phyloP scores from a whole-genome alignment of 1,140 invertebrate genomes.

The Anastatus disparis region DNA sequence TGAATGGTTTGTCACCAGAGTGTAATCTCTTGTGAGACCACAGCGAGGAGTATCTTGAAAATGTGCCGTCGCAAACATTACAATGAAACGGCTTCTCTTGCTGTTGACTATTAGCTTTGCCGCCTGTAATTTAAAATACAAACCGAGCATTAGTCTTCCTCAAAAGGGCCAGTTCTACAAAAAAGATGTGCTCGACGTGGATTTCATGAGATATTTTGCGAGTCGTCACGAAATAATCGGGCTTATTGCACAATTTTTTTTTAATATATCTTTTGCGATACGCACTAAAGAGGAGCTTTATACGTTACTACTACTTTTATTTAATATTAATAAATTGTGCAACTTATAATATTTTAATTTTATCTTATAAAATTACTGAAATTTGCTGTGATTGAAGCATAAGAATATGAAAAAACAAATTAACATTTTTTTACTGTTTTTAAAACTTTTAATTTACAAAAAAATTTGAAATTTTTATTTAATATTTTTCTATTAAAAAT shows the following conservation, averaged over 20 bases:
- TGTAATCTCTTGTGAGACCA: slow-evolving; percentile 88
- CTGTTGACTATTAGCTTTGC: slow-evolving; percentile 69
- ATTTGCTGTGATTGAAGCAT: too few relatives aligned
- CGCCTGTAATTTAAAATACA: slow-evolving; percentile 61
- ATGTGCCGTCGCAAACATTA: slow-evolving; percentile 85
- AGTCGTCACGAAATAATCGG: slow-evolving; percentile 40
- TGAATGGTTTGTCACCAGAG: slow-evolving; percentile 89
- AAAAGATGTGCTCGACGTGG: slow-evolving; percentile 50
- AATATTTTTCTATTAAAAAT: slow-evolving; percentile 2
- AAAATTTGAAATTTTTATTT: slow-evolving; percentile 5
- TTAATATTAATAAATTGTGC: background rate
- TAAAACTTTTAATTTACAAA: too few relatives aligned
- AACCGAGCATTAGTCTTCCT: slow-evolving; percentile 55
- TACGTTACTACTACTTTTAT: slow-evolving; percentile 12
- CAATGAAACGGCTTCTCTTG: slow-evolving; percentile 86
- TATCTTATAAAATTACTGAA: too few relatives aligned
- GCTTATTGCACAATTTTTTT: slow-evolving; percentile 35
- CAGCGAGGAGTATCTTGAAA: slow-evolving; percentile 84
- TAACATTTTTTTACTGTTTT: too few relatives aligned
- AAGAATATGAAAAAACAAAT: too few relatives aligned
- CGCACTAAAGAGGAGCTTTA: slow-evolving; percentile 45
- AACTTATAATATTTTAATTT: background rate
- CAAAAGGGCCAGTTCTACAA: slow-evolving; percentile 63
- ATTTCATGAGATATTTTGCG: slow-evolving; percentile 36
- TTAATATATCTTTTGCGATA: slow-evolving; percentile 42